Conservation (phyloP, 2,888 invertebrate genomes). For the Eretmocerus hayati region DNA sequence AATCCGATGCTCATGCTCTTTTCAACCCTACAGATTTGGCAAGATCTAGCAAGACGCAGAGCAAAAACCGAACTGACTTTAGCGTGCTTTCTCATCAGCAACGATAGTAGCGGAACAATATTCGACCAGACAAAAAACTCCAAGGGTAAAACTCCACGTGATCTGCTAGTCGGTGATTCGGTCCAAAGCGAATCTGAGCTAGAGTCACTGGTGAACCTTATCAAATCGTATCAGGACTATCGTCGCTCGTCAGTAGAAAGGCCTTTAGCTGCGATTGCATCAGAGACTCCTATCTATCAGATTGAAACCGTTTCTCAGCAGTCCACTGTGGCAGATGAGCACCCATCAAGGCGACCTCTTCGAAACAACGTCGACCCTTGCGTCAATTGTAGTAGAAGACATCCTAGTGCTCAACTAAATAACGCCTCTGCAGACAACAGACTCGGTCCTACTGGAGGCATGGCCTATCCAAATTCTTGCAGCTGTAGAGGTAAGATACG, state of each 20-base stretch:
- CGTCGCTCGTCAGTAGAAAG: too few relatives aligned
- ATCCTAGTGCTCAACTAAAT: too few relatives aligned
- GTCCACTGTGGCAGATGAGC: constrained; percentile 15
- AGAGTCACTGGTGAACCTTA: too few relatives aligned
- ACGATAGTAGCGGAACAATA: constrained; percentile 31
- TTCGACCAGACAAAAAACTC: constrained; percentile 52
- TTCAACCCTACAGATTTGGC: constrained; percentile 44
- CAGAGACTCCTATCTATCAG: constrained; percentile 15
- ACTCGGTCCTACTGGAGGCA: constrained; percentile 29
- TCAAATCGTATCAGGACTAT: constrained; percentile 46
- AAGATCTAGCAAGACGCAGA: constrained; percentile 38
- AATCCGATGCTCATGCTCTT: too few relatives aligned
- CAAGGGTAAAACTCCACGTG: constrained; percentile 63
- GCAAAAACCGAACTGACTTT: constrained; percentile 53
- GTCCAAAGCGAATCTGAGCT: constrained; percentile 15
- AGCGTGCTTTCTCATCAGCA: constrained; percentile 61
- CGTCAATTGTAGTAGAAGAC: constrained; percentile 24
- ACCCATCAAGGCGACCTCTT: too few relatives aligned
- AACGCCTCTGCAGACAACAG: constrained; percentile 23
- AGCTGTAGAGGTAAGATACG: constrained; percentile 29
- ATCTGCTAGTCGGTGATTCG: constrained; percentile 51
- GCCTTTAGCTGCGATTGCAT: too few relatives aligned
- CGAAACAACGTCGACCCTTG: constrained; percentile 23
- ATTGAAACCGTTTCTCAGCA: constrained; percentile 25
- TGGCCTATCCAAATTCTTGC: constrained; percentile 15